phyloP scores from a whole-genome alignment of 2,888 invertebrate species.

The Bellardia pandia region DNA sequence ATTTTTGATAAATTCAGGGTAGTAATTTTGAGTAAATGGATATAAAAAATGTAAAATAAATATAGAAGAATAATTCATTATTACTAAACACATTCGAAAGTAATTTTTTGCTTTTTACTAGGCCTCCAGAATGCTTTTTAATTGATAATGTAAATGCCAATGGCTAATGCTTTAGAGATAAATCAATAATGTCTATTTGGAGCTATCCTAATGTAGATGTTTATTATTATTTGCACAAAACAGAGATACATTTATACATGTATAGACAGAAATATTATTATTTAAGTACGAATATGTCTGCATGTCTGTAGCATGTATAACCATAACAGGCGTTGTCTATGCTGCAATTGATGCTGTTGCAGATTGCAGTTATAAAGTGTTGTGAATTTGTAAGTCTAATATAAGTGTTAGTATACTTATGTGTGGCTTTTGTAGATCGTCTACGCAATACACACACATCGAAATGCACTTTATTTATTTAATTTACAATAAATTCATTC shows the following conservation, averaged over 20 bases:
- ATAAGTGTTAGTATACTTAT: neutral
- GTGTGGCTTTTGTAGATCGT: neutral
- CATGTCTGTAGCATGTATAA: slow-evolving; percentile 49
- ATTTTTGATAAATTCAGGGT: no score
- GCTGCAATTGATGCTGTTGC: slow-evolving; percentile 56
- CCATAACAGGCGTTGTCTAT: slow-evolving; percentile 71
- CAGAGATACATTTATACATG: neutral
- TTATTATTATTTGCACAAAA: neutral
- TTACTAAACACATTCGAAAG: no score
- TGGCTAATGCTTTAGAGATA: no score
- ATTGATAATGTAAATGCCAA: no score
- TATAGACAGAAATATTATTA: slow-evolving; percentile 10
- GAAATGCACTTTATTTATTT: slow-evolving; percentile 47
- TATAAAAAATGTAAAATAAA: no score
- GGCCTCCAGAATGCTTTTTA: no score
- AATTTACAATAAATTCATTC: slow-evolving; percentile 47
- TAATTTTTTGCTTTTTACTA: no score
- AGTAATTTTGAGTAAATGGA: no score
- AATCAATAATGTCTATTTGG: no score
- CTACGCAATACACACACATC: slow-evolving; percentile 62
- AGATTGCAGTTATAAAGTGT: slow-evolving; percentile 31
- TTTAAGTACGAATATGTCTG: slow-evolving; percentile 2
- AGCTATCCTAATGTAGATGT: neutral
- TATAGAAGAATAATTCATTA: no score
- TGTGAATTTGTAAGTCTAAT: slow-evolving; percentile 18